Evolutionary conservation across 1,140 invertebrate species (phyloP), one percentile per base, ranked within the genome.

Genomic region (Pentalonia nigronervosa): DNA sequence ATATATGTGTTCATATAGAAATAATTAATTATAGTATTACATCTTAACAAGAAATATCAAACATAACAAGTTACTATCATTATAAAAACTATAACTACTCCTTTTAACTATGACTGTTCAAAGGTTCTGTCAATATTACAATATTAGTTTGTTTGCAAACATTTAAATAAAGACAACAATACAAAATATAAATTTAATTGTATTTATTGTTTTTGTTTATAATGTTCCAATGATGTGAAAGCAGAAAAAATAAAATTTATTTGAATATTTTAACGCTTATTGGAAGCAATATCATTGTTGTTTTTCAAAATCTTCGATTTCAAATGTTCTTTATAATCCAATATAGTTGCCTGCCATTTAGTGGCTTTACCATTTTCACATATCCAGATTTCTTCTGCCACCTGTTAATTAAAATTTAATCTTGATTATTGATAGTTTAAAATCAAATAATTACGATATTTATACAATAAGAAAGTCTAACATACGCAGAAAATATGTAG

Each of bases 311-410:
- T 97, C 95, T 98, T 98, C 88, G 96, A 96, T 94, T 98, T 98
- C 50, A 99, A 96, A 95, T 98, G 97, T 94, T 99, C 97, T 95
- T 99, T 99, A 96, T 99, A 99, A 87, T 97, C 97, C 94, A 98
- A 96, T 96, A 99, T 99, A 94, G 98, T 98, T 47, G 98, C 98
- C 94, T 98, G 96, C 99, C 99, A 99, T 95, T 99, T 99, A 7
- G 98, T 99, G 25, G 99, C 97, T 20, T 97, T 98, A 94, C 97
- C 97, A 94, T 99, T 98, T 95, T 99, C 99, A 95, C 99, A 99
- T 34, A 99, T 97, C 99, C 99, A 99, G 95, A 99, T 99, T 95
- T 99, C 99, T 96, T 99, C 97, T 36, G 99, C 99, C 47, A 99
- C 99, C 98, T 99, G 95, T 50, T 96, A 95, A 93, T 94, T 94